Conservation (phyloP, 35 echinoderm and acorn worm species). For the Ptychodera flava region DNA sequence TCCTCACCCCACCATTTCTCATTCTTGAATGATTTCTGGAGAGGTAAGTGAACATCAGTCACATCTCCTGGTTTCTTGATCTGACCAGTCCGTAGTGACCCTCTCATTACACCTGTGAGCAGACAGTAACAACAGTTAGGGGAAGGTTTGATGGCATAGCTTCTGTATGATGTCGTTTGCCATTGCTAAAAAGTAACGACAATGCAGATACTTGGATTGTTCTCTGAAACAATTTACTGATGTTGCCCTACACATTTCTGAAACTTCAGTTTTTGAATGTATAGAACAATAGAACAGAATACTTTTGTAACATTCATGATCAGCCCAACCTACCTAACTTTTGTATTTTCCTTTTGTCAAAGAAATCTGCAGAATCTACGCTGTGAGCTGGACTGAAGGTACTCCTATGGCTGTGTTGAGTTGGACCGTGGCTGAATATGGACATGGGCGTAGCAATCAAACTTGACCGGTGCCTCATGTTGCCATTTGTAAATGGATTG, state of each 20-base stretch:
- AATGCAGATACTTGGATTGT: too few relatives aligned
- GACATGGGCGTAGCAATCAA: neutral
- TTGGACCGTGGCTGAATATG: neutral
- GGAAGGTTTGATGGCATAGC: neutral
- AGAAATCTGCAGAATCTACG: constrained; percentile 57
- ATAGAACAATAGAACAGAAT: too few relatives aligned
- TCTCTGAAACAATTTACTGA: too few relatives aligned
- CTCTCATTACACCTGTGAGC: constrained; percentile 48
- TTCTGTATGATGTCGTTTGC: too few relatives aligned
- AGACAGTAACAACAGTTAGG: neutral
- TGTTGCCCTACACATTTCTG: too few relatives aligned
- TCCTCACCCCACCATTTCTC: constrained; percentile 41
- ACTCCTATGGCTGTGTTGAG: neutral
- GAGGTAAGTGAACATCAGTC: constrained; percentile 44
- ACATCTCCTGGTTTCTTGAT: constrained; percentile 58
- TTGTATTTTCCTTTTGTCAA: constrained; percentile 37
- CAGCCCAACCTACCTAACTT: constrained; percentile 75
- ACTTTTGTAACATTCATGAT: too few relatives aligned
- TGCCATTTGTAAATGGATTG: neutral
- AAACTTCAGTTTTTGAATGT: too few relatives aligned
- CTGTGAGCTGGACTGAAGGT: constrained; percentile 35
- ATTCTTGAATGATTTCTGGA: constrained; percentile 64
- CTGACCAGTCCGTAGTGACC: constrained; percentile 67
- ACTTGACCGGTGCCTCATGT: neutral
- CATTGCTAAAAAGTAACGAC: too few relatives aligned